phyloP scores from a whole-genome alignment of 2,113 vertebrate genomes.

The mouse (Mus musculus) region GRCm39 chr1:173120001-173120500 shows the following conservation, averaged over 20 bases:
- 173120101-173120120: not conserved
- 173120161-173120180: conserved; percentile 22
- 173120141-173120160: not conserved
- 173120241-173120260: not conserved
- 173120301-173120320: not conserved
- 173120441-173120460: not conserved
- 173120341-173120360: not conserved
- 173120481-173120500: conserved; percentile 69
- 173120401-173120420: conserved; percentile 64
- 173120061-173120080: not conserved
- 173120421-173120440: conserved; percentile 63
- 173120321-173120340: too few species aligned
- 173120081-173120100: not conserved
- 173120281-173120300: not conserved
- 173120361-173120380: not conserved
- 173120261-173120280: not conserved
- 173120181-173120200: not conserved
- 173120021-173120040: not conserved
- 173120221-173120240: not conserved
- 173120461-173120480: conserved; percentile 9
- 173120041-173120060: not conserved
- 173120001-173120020: not conserved
- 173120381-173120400: not conserved
- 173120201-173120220: not conserved
- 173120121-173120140: not conserved